Percentiles rank a stretch among this genome's conserved stretches.
Evolutionary conservation across 2,888 invertebrate species (phyloP).

Genomic region (Pseudococcus viburni): DNA sequence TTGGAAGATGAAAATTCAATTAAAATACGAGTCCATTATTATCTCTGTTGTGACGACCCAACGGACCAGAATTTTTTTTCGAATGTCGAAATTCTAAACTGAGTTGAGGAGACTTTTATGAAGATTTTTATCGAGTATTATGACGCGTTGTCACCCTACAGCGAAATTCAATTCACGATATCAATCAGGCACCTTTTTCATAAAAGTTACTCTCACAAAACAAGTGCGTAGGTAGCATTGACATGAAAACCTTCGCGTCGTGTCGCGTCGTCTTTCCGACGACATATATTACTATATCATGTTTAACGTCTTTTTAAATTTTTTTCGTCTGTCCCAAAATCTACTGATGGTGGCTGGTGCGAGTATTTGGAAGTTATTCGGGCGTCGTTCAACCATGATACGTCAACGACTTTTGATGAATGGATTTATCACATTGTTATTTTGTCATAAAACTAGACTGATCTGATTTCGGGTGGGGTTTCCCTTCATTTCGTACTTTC

Average conservation of each 20-base stretch:
- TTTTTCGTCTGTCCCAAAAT: not conserved
- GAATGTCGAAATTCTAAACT: not conserved
- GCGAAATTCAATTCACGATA: constrained; percentile 33
- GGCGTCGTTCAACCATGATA: constrained; percentile 38
- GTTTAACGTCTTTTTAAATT: constrained; percentile 26
- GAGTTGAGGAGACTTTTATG: not conserved
- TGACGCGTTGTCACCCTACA: not conserved
- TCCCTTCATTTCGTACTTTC: not conserved
- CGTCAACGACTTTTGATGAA: constrained; percentile 41
- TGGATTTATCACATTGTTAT: constrained; percentile 36
- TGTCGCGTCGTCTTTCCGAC: not conserved
- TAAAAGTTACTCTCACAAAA: not conserved
- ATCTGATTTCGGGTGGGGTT: not conserved
- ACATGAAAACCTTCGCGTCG: constrained; percentile 11
- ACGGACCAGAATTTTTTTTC: not conserved
- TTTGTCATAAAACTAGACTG: not conserved
- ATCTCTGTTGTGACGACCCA: not conserved
- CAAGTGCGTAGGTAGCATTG: not conserved
- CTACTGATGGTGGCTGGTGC: not conserved
- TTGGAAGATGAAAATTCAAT: not conserved
- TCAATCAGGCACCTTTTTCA: constrained; percentile 28
- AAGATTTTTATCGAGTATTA: constrained; percentile 14
- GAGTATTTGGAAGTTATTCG: constrained; percentile 30
- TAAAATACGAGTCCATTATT: not conserved
- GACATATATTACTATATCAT: not conserved